Percentiles rank a stretch among this genome's conserved stretches.
Evolutionary conservation across 2,888 invertebrate genomes (phyloP).

Genomic region (Drosophila mimetica): DNA sequence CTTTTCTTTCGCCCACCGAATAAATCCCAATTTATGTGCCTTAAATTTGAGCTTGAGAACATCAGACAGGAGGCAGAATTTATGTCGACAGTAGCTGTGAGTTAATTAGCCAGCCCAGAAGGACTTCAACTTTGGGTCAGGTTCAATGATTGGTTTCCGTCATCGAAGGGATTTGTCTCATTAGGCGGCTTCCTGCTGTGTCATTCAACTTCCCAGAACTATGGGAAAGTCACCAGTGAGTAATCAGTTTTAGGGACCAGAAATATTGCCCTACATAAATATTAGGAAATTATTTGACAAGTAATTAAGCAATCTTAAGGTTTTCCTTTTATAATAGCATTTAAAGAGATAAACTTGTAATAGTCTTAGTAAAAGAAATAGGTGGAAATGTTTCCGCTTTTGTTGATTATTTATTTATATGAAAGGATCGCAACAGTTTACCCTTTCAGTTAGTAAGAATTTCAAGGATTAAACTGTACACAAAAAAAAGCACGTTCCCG

Average conservation of each 20-base stretch:
- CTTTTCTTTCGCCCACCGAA: background rate
- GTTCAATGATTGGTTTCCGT: conserved; percentile 30
- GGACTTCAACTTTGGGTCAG: background rate
- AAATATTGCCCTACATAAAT: conserved; percentile 1
- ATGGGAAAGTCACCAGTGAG: conserved; percentile 11
- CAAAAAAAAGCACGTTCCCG: no score
- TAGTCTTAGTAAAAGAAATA: no score
- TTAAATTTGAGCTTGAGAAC: conserved; percentile 11
- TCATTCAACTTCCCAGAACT: background rate
- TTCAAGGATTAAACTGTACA: no score
- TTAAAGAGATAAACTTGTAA: background rate
- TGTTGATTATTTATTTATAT: no score
- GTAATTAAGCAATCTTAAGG: background rate
- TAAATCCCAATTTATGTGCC: conserved; percentile 38
- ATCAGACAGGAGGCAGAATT: background rate
- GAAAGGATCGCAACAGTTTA: no score
- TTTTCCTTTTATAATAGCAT: background rate
- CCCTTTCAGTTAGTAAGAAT: no score
- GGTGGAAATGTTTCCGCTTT: no score
- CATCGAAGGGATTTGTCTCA: conserved; percentile 33
- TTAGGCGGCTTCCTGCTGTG: conserved; percentile 27
- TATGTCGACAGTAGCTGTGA: conserved; percentile 1
- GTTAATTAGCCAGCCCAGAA: conserved; percentile 31
- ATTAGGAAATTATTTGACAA: background rate
- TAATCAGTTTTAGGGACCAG: conserved; percentile 14